Conservation (phyloP, 37 sponge, comb jelly and placozoan genomes). For the Chondrilla cf. caribensis region DNA sequence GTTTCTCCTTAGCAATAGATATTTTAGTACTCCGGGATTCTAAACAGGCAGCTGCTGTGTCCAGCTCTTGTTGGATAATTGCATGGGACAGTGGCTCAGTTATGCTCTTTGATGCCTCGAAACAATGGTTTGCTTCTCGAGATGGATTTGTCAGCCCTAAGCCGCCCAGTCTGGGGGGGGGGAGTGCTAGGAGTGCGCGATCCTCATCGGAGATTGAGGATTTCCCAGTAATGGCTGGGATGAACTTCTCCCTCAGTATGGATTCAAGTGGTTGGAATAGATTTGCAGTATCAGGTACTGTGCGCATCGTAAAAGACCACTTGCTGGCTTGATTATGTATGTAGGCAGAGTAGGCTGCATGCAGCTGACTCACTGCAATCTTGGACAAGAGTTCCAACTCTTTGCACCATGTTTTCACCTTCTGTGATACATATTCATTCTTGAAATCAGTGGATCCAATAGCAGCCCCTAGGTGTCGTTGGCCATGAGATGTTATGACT, state of each 20-base stretch:
- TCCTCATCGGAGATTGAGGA: too few species aligned
- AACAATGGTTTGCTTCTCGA: too few species aligned
- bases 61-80: too few species aligned
- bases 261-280: neutral
- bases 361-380: neutral
- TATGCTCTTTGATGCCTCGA: too few species aligned
- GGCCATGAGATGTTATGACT: neutral
- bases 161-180: neutral
- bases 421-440: too few species aligned
- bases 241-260: neutral
- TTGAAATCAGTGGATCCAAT: too few species aligned
- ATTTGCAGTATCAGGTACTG: neutral
- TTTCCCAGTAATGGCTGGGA: neutral
- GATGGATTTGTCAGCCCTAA: neutral
- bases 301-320: neutral
- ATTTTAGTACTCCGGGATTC: too few species aligned
- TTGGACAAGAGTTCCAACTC: neutral
- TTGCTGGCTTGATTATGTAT: neutral
- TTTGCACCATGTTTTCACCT: neutral
- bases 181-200: too few species aligned
- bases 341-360: constrained; percentile 12
- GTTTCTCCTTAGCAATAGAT: too few species aligned
- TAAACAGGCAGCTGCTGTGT: too few species aligned
- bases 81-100: too few species aligned
- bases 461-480: too few species aligned